Conservation (phyloP, 2,113 vertebrate genomes). For the Salvelinus namaycush region DNA sequence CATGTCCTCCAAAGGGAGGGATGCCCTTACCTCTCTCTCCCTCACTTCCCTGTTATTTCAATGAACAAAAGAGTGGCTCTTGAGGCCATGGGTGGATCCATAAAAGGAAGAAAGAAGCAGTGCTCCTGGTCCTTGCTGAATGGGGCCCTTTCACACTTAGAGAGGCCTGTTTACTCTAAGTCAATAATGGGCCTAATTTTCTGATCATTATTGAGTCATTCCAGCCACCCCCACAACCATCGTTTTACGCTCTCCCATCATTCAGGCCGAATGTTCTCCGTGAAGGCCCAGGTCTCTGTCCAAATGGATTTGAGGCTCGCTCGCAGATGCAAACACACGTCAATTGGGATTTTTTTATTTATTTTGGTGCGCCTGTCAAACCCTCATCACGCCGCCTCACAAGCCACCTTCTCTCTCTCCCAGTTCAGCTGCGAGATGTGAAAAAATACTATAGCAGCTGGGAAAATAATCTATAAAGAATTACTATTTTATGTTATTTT, state of each 20-base stretch:
- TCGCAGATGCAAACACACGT: slow-evolving; percentile 18
- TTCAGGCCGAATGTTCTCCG: slow-evolving; percentile 29
- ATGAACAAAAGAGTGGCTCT: slow-evolving; percentile 74
- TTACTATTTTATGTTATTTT: not conserved
- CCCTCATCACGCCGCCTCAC: not conserved
- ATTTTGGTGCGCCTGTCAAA: slow-evolving; percentile 24
- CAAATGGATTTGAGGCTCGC: slow-evolving; percentile 16
- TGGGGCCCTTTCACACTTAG: slow-evolving; percentile 74
- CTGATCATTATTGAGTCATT: slow-evolving; percentile 80
- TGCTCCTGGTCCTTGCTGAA: slow-evolving; percentile 74
- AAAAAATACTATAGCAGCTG: not conserved
- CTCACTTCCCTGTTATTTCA: slow-evolving; percentile 58
- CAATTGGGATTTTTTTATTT: slow-evolving; percentile 16
- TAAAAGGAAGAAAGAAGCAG: slow-evolving; percentile 73
- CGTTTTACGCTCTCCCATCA: slow-evolving; percentile 55
- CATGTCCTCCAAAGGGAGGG: slow-evolving; percentile 11
- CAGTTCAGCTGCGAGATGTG: not conserved
- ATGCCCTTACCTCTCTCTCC: slow-evolving; percentile 36
- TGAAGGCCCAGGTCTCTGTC: slow-evolving; percentile 20
- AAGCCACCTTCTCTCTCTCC: slow-evolving; percentile 10
- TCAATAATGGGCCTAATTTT: slow-evolving; percentile 80
- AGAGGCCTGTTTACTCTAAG: slow-evolving; percentile 79
- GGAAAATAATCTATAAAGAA: not conserved
- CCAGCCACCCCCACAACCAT: slow-evolving; percentile 60
- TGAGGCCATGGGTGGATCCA: slow-evolving; percentile 71